Conservation (phyloP, 2,113 vertebrate species). For the Nestor notabilis region DNA sequence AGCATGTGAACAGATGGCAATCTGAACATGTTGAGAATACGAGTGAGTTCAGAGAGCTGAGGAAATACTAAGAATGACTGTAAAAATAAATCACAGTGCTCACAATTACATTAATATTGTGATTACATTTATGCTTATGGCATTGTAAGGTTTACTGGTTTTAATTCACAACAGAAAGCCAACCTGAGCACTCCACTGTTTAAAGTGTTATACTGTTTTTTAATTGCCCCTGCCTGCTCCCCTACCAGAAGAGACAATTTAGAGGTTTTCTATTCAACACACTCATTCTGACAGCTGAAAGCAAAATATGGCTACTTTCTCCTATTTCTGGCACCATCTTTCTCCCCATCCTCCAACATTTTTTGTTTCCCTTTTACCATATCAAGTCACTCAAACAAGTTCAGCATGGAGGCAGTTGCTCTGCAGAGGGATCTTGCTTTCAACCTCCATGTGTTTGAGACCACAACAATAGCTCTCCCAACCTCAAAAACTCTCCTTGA, state of each 20-base stretch:
- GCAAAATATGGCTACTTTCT: background rate
- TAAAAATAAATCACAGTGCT: background rate
- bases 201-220: background rate
- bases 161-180: constrained; percentile 24
- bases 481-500: constrained; percentile 54
- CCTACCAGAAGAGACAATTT: background rate
- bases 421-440: constrained; percentile 1
- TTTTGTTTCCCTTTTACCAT: constrained; percentile 32
- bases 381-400: constrained; percentile 10
- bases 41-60: background rate
- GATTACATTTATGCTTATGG: background rate
- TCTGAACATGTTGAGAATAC: background rate
- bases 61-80: background rate
- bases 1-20: background rate
- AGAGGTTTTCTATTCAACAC: background rate
- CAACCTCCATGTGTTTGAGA: constrained; percentile 19
- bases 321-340: background rate
- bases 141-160: background rate
- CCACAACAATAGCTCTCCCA: constrained; percentile 50
- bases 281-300: background rate
- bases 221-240: background rate
- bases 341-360: background rate
- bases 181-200: background rate
- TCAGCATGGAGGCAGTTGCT: background rate
- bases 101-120: background rate